These are phyloP conservation scores for Globodera ellingtonae DNA, from an alignment of 1,140 invertebrate genomes.

Conservation along the genomic window DNA sequence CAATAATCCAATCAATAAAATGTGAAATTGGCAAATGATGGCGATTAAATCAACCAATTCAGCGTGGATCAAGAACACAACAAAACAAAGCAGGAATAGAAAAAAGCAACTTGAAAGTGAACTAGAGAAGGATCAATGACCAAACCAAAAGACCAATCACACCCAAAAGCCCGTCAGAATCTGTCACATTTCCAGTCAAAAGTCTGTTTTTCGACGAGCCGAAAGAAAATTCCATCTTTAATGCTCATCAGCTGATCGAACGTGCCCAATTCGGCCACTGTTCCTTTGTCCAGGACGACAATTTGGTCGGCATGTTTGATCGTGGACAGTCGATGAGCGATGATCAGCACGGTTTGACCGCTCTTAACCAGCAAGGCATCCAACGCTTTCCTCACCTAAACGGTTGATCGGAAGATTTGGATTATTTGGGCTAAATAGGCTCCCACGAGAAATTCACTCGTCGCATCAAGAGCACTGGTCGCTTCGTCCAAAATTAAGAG, in stretches of 20 bases:
- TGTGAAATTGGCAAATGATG: neutral
- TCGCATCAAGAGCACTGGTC: conserved; percentile 69
- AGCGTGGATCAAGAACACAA: neutral
- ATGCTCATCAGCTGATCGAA: conserved; percentile 68
- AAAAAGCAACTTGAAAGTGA: too few relatives aligned
- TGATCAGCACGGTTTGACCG: conserved; percentile 63
- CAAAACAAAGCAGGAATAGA: neutral
- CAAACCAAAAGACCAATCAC: neutral
- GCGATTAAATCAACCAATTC: neutral
- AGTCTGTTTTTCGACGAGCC: conserved; percentile 67
- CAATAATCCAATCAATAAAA: neutral
- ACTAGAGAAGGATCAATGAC: neutral
- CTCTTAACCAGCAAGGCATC: conserved; percentile 66
- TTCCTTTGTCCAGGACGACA: conserved; percentile 69
- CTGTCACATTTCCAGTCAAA: conserved; percentile 57
- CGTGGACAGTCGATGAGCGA: conserved; percentile 68
- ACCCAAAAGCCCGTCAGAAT: conserved; percentile 28
- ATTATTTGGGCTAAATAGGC: neutral
- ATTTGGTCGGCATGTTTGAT: conserved; percentile 72
- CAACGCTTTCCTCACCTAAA: conserved; percentile 66
- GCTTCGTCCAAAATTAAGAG: conserved; percentile 70
- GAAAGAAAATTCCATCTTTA: conserved; percentile 66
- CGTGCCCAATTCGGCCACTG: conserved; percentile 68
- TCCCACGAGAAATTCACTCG: conserved; percentile 66
- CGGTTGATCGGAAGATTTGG: neutral